Evolutionary conservation across 2,888 invertebrate species (phyloP).

Genomic region (Dastarcus helophoroides): DNA sequence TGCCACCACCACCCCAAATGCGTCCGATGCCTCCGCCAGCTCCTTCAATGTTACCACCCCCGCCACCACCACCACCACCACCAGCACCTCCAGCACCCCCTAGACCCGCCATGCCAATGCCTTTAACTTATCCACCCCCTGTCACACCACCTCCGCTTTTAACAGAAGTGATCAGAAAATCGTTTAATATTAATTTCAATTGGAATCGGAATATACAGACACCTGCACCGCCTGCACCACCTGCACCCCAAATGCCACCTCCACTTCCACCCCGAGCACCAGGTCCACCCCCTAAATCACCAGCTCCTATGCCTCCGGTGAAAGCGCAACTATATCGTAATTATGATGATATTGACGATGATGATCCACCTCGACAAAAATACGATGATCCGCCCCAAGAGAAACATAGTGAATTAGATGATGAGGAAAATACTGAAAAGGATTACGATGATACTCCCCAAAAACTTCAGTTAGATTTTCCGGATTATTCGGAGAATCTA

Average conservation of each 20-base stretch:
- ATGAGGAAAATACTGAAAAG: slow-evolving; percentile 1
- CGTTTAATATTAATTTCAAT: slow-evolving; percentile 33
- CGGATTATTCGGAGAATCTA: slow-evolving; percentile 20
- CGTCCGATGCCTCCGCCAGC: slow-evolving; percentile 15
- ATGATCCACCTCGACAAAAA: slow-evolving; percentile 3
- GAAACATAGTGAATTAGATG: slow-evolving; percentile 4
- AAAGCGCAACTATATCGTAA: slow-evolving; percentile 8
- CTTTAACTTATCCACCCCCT: slow-evolving; percentile 8
- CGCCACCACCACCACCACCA: slow-evolving; percentile 14
- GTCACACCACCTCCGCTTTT: slow-evolving; percentile 22
- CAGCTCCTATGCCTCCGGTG: background rate
- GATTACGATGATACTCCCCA: slow-evolving; percentile 13
- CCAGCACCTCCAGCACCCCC: slow-evolving; percentile 17
- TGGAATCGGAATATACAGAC: slow-evolving; percentile 29
- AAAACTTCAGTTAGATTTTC: slow-evolving; percentile 22
- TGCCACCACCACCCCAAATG: slow-evolving; percentile 17
- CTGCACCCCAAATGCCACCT: slow-evolving; percentile 15
- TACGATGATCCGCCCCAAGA: slow-evolving; percentile 12
- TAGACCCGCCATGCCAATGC: slow-evolving; percentile 9
- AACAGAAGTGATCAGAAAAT: slow-evolving; percentile 31
- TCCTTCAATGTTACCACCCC: slow-evolving; percentile 14
- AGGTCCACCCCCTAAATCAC: background rate
- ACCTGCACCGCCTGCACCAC: slow-evolving; percentile 15
- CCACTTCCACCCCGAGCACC: slow-evolving; percentile 13
- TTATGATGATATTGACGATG: slow-evolving; percentile 6